phyloP scores from a whole-genome alignment of 35 echinoderm and acorn worm species.

The Apostichopus parvimensis region DNA sequence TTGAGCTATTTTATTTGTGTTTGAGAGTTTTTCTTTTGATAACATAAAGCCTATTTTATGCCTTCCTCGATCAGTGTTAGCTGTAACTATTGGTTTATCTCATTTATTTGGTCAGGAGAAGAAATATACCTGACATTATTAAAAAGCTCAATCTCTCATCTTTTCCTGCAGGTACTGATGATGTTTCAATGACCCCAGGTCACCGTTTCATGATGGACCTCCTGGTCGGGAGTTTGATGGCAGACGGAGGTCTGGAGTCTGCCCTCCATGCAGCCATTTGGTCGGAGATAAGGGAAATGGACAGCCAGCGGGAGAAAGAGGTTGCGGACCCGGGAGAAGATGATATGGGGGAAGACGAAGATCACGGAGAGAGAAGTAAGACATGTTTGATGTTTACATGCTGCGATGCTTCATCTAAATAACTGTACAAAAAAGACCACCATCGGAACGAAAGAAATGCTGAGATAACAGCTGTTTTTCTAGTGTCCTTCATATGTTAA shows the following conservation, averaged over 20 bases:
- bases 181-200: slow-evolving; percentile 90
- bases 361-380: slow-evolving; percentile 46
- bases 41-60: no score
- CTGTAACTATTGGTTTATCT: no score
- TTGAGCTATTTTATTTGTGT: no score
- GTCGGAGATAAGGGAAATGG: slow-evolving; percentile 88
- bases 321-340: slow-evolving; percentile 74
- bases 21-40: no score
- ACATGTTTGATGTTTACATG: no score
- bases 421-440: no score
- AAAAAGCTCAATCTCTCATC: not conserved
- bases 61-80: no score
- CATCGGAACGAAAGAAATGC: no score
- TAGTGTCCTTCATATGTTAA: no score
- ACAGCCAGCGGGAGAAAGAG: slow-evolving; percentile 92
- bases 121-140: not conserved
- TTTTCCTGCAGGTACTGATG: slow-evolving; percentile 64
- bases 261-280: slow-evolving; percentile 93
- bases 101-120: no score
- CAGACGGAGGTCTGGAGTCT: slow-evolving; percentile 92
- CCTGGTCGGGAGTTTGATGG: slow-evolving; percentile 93
- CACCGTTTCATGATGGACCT: slow-evolving; percentile 99
- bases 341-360: slow-evolving; percentile 58
- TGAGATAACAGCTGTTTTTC: no score
- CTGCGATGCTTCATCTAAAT: no score